A percentile compares a stretch with the other conserved stretches of the same genome.
phyloP scores from a whole-genome alignment of 2,888 invertebrate genomes.

The Rotaria socialis region DNA sequence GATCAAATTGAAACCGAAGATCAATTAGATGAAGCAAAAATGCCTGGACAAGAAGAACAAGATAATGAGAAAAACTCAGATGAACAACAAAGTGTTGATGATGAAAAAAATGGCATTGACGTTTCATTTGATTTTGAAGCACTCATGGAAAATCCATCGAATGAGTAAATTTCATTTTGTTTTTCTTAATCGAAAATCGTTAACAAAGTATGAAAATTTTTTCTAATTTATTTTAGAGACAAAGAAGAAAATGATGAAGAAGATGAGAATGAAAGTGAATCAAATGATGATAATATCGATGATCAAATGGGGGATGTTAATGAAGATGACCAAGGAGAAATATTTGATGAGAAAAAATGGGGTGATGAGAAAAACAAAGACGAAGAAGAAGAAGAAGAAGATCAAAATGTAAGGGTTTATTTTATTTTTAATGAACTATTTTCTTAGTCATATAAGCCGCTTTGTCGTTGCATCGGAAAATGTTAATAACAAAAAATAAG shows the following conservation, averaged over 20 bases:
- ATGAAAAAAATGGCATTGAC: constrained; percentile 46
- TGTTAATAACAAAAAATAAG: no score
- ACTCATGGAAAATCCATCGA: constrained; percentile 29
- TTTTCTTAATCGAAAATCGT: not conserved
- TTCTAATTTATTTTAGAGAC: not conserved
- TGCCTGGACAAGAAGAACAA: constrained; percentile 30
- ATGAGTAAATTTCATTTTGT: not conserved
- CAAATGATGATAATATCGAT: constrained; percentile 21
- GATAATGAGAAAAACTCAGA: not conserved
- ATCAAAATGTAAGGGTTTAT: not conserved
- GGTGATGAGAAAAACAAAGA: constrained; percentile 24
- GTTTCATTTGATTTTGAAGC: constrained; percentile 45
- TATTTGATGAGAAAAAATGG: constrained; percentile 37
- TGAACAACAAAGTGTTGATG: constrained; percentile 38
- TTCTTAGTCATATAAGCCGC: no score
- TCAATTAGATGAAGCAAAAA: constrained; percentile 45
- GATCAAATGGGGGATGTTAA: constrained; percentile 31
- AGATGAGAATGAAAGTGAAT: constrained; percentile 18
- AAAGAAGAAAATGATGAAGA: constrained; percentile 29
- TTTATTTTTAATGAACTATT: no score
- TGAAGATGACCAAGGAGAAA: constrained; percentile 26
- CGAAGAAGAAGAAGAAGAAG: constrained; percentile 20
- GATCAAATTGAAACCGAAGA: constrained; percentile 47
- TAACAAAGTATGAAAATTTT: no score
- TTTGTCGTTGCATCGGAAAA: no score